Evolutionary conservation across 1,140 invertebrate genomes (phyloP), one percentile per base, ranked within the genome.

Genomic region (Belonocnema kinseyi): DNA sequence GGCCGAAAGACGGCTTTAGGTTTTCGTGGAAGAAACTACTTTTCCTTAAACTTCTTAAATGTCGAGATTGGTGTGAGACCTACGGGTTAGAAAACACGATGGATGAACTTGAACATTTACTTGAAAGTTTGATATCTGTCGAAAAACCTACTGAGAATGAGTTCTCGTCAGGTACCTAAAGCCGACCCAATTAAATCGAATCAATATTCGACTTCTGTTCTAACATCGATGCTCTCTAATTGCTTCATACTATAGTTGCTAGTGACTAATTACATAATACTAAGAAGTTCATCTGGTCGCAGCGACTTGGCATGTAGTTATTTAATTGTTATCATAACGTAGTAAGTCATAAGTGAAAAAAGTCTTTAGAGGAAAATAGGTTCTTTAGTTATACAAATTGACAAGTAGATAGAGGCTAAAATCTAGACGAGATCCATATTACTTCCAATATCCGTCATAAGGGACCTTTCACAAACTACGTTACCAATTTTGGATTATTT

Each of bases 321-420:
- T 46, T 33, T 46, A 46, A 46, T 46, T 26, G 26, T 13, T 26
- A 21, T 61, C 58, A 26, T 66, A 66, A 40, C 40, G 19, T 58
- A 21, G 19, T 12, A 66, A 13, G 16, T 61, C 14, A 61, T 61
- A 61, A 61, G 61, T 66, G 61, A 89, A 88, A 87, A 78, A 87
- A 88, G 87, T 88, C 84, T 87, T 86, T 88, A 88, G 87, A 88
- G 83, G 83, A 88, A 88, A 88, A 87, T 89, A 88, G 83, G 83
- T 86, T 83, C 76, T 80, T 81, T 40, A 61, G 61, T 66, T 66
- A 16, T 79, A 82, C 86, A 85, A 88, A 89, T 89, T 90, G 87
- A 89, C 89, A 89, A 88, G 88, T 89, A 89, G 88, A 89, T 88
- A 86, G 82, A 84, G 81, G 72, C 52, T 74, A 61, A 77, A 77